Evolutionary conservation across 2,888 invertebrate species (phyloP).

Genomic region (Stenichneumon culpator): DNA sequence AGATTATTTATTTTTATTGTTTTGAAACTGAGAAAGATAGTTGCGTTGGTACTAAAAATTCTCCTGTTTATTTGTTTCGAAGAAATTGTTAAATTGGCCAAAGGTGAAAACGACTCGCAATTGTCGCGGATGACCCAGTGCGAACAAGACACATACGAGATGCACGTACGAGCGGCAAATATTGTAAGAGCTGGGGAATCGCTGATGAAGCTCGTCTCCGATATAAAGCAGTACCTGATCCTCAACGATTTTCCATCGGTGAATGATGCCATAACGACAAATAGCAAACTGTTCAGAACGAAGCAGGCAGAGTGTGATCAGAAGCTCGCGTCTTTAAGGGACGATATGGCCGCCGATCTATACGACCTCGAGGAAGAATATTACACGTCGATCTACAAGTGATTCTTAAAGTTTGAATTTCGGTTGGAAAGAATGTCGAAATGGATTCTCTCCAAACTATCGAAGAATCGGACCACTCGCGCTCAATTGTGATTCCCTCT

Average conservation of each 20-base stretch:
- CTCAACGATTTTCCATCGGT: conserved; percentile 99
- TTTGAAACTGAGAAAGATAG: not conserved
- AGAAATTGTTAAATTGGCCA: conserved; percentile 96
- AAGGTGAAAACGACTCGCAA: conserved; percentile 96
- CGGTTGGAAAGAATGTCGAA: not conserved
- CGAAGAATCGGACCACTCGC: conserved; percentile 42
- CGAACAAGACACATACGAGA: conserved; percentile 98
- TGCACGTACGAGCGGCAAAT: conserved; percentile 98
- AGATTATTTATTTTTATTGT: conserved; percentile 2
- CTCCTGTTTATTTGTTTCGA: conserved; percentile 79
- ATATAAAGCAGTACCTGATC: conserved; percentile 98
- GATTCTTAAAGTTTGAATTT: conserved; percentile 65
- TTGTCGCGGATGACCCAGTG: conserved; percentile 96
- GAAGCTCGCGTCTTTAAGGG: conserved; percentile 95
- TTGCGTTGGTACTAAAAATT: conserved; percentile 7
- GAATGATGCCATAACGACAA: conserved; percentile 98
- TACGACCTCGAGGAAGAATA: conserved; percentile 97
- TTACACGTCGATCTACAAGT: conserved; percentile 94
- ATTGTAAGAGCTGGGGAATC: conserved; percentile 99
- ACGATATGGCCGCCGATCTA: conserved; percentile 97
- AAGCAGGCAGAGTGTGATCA: conserved; percentile 97
- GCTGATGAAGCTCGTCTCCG: conserved; percentile 98
- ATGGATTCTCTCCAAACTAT: not conserved
- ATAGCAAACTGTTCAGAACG: conserved; percentile 94
- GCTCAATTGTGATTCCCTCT: conserved; percentile 60